phyloP scores from a whole-genome alignment of 1,140 invertebrate genomes.

The Tetramorium alpestre region DNA sequence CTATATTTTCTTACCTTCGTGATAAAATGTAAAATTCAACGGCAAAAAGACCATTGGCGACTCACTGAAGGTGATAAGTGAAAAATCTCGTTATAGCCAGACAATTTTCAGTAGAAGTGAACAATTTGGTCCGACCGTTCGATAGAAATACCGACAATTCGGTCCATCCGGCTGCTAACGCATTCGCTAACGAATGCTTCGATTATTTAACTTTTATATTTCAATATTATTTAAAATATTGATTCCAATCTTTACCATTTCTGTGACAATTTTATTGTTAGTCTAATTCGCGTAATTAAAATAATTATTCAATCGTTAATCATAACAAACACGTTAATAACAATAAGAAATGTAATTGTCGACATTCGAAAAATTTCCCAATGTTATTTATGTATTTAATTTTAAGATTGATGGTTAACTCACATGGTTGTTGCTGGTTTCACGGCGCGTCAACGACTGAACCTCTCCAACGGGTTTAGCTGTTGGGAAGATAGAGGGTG shows the following conservation, averaged over 20 bases:
- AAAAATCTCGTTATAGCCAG: slow-evolving; percentile 1
- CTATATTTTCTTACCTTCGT: slow-evolving; percentile 21
- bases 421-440: slow-evolving; percentile 29
- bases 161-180: background rate
- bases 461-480: slow-evolving; percentile 25
- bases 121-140: background rate
- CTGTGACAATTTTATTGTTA: background rate
- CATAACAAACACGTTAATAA: background rate
- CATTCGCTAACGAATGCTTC: too few species aligned
- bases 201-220: slow-evolving; percentile 12
- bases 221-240: background rate
- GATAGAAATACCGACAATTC: background rate
- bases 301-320: background rate
- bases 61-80: background rate
- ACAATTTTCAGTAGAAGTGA: slow-evolving; percentile 1
- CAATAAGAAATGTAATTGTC: background rate
- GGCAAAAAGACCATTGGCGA: background rate
- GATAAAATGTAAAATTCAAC: background rate
- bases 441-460: slow-evolving; percentile 67
- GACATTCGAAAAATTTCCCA: background rate
- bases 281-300: background rate
- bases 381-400: background rate
- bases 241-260: background rate
- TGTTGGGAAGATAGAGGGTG: slow-evolving; percentile 19
- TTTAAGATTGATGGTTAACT: background rate